Evolutionary conservation across 2,113 vertebrate genomes (phyloP).

Genomic region (Charadrius vociferus): DNA sequence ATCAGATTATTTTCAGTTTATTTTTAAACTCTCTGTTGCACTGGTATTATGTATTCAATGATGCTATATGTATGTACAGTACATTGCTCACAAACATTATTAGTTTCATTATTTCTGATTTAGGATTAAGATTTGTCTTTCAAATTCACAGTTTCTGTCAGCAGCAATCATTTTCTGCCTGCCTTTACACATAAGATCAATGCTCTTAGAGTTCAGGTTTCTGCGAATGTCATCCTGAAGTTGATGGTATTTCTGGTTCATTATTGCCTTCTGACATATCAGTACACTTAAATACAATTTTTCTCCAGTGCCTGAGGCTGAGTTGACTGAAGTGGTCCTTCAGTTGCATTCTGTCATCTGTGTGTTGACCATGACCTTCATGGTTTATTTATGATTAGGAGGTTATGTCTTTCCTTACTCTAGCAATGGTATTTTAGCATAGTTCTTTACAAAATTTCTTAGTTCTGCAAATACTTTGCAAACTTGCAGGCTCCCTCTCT

Average conservation of each 20-base stretch:
- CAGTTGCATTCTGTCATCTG: conserved; percentile 56
- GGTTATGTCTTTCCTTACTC: conserved; percentile 8
- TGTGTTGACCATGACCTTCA: conserved; percentile 60
- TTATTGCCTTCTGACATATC: conserved; percentile 55
- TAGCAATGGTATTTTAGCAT: background rate
- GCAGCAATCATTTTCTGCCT: background rate
- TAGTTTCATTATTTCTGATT: conserved; percentile 40
- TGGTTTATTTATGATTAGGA: conserved; percentile 57
- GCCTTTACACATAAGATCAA: conserved; percentile 46
- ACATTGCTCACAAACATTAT: background rate
- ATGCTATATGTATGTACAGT: background rate
- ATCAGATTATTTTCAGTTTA: conserved; percentile 12
- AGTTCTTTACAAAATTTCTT: background rate
- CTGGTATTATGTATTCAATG: background rate
- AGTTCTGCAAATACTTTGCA: background rate
- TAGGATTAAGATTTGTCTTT: conserved; percentile 49
- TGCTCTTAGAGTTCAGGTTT: conserved; percentile 30
- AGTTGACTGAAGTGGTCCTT: conserved; percentile 50
- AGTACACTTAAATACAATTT: conserved; percentile 59
- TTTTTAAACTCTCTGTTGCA: conserved; percentile 5
- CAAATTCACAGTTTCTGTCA: conserved; percentile 40
- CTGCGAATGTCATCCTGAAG: conserved; percentile 22
- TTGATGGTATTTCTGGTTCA: conserved; percentile 55
- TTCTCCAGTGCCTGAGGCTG: conserved; percentile 51
- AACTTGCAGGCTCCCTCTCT: background rate